Evolutionary conservation across 2,888 invertebrate species (phyloP), one percentile per base, ranked within the genome.

Genomic region (Dolichomitus sp.): DNA sequence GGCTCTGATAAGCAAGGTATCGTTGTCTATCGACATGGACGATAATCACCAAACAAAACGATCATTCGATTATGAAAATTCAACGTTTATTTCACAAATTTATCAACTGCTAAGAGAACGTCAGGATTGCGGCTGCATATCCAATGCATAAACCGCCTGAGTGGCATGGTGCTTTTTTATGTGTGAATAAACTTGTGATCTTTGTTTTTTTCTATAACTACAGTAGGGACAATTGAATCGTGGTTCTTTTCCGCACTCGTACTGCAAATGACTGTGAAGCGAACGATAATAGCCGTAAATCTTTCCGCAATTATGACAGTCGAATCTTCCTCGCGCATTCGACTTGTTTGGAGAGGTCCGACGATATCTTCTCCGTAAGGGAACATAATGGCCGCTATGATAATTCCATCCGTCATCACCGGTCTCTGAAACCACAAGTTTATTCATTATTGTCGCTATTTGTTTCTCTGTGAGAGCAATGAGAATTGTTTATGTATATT

Each of bases 191-290:
- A 92, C 85, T 76, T 92, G 92, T 0, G 89, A 87, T 27, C 90
- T 88, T 57, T 89, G 89, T 59, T 91, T 91, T 11, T 87, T 83
- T 12, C 86, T 86, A 70, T 90, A 90, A 30, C 76, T 77, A 72
- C 93, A 93, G 76, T 91, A 91, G 0, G 89, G 89, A 66, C 93
- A 93, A 50, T 87, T 87, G 82, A 92, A 94, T 52, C 91, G 86
- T 1, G 92, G 92, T 23, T 88, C 88, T 79, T 91, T 90, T 42
- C 92, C 92, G 52, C 91, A 92, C 80, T 91, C 90, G 78, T 86
- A 88, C 23, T 84, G 82, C 83, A 88, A 85, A 78, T 92, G 92
- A 61, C 87, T 76, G 72, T 63, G 48, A 11, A 83, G 70, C 52
- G 59, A 68, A n/a, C 80, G 70, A 73, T 81, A 81, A 65, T 80